Conservation (phyloP, 2,888 invertebrate genomes). For the Chrysolina oricalcia region DNA sequence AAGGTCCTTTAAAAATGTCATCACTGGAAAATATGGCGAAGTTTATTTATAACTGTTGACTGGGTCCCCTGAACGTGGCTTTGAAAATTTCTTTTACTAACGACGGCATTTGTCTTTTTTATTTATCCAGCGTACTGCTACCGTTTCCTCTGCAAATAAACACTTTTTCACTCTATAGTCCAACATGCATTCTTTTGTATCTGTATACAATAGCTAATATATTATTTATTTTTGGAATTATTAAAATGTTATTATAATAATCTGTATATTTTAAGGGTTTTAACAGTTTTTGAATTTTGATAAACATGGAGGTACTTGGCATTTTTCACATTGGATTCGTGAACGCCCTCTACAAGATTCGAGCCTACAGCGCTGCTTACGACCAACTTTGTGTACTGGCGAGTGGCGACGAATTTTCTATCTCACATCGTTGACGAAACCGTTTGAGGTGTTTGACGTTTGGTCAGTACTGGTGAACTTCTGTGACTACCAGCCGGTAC, state of each 20-base stretch:
- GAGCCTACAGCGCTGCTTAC: neutral
- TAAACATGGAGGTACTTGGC: conserved; percentile 12
- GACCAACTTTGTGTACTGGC: neutral
- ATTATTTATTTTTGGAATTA: no score
- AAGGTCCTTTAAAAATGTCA: neutral
- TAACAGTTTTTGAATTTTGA: neutral
- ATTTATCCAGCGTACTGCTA: neutral
- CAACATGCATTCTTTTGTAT: no score
- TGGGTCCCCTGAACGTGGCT: neutral
- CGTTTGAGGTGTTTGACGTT: neutral
- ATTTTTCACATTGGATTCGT: conserved; percentile 20
- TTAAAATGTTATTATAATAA: no score
- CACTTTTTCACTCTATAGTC: no score
- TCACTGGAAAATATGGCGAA: neutral
- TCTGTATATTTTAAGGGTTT: no score
- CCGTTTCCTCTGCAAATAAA: neutral
- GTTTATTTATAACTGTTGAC: neutral
- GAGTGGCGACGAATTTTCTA: neutral
- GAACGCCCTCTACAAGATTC: conserved; percentile 7
- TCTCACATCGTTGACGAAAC: neutral
- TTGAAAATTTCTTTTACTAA: neutral
- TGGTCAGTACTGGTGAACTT: neutral
- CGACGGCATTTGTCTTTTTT: neutral
- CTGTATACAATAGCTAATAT: no score
- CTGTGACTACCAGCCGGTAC: neutral